phyloP scores from a whole-genome alignment of 2,113 vertebrate genomes.

The Alces alces region DNA sequence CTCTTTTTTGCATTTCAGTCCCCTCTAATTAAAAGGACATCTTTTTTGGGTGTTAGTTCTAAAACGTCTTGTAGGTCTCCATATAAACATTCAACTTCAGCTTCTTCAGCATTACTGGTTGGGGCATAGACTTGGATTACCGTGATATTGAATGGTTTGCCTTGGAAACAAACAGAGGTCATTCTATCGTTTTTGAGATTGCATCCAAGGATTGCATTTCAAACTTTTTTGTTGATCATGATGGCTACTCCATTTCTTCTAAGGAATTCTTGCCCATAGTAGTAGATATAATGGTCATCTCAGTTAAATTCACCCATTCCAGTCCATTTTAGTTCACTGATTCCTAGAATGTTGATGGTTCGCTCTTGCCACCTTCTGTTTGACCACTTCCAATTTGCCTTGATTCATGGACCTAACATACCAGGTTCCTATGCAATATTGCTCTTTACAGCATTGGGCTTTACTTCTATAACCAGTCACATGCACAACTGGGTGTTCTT shows the following conservation, averaged over 20 bases:
- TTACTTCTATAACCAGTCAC: neutral
- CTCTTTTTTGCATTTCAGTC: neutral
- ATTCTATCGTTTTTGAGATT: neutral
- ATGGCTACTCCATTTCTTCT: neutral
- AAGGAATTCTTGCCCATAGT: neutral
- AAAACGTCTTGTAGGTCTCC: neutral
- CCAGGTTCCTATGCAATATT: neutral
- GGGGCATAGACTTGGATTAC: neutral
- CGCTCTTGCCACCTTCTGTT: neutral
- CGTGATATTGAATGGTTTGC: neutral
- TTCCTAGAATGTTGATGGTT: neutral
- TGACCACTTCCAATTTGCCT: neutral
- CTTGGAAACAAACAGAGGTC: neutral
- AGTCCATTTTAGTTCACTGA: neutral
- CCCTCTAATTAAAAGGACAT: neutral
- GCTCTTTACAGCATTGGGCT: neutral
- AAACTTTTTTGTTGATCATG: neutral
- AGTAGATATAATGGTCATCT: neutral
- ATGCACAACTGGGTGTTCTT: neutral
- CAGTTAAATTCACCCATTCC: neutral
- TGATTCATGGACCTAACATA: neutral
- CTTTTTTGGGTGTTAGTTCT: fast-evolving
- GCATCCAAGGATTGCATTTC: neutral
- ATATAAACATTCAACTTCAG: neutral
- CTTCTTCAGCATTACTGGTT: neutral